Evolutionary conservation across 2,888 invertebrate genomes (phyloP), one percentile per base, ranked within the genome.

Genomic region (Brachyopa scutellaris): DNA sequence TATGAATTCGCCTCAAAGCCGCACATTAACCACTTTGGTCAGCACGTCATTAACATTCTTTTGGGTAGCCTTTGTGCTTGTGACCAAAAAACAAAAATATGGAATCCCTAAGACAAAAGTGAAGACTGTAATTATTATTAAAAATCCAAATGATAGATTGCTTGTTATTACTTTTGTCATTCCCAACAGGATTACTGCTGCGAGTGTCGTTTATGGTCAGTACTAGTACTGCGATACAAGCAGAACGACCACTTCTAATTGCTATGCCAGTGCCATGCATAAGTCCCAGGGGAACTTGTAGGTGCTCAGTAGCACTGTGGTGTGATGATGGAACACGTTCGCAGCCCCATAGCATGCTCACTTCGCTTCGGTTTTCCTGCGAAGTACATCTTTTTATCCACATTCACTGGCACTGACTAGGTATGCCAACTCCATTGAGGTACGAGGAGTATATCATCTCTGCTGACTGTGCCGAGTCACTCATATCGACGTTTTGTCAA

Each of bases 51-150:
- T n/a, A 38, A 1, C 21, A 53, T 21, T 17, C 6, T 11, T n/a
- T 21, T 36, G 36, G 15, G 13, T 7, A 15, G 19, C n/a, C n/a
- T 19, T 42, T 17, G 2, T 33, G 26, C 5, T 11, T n/a, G 26
- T 38, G 15, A 17, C 26, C 29, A 59, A 59, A 17, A 26, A 61
- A 47, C n/a, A n/a, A n/a, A n/a, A n/a, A n/a, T n/a, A n/a, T 31
- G 7, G 17, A 23, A 23, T 23, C 45, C 15, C 23, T 23, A 21
- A 42, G 42, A 23, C 42, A 42, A 21, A 15, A 53, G 42, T 23
- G 42, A 66, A 53, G 23, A 55, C 42, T 19, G 11, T 45, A 45
- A 67, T 67, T 67, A 17, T 36, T 38, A 67, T 55, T 67, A 67
- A 45, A 47, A 33, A 31, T 33, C 67, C 31, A 42, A 42, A 53